Conservation (phyloP, 2,888 invertebrate species). For the Drosophila neonasuta region DNA sequence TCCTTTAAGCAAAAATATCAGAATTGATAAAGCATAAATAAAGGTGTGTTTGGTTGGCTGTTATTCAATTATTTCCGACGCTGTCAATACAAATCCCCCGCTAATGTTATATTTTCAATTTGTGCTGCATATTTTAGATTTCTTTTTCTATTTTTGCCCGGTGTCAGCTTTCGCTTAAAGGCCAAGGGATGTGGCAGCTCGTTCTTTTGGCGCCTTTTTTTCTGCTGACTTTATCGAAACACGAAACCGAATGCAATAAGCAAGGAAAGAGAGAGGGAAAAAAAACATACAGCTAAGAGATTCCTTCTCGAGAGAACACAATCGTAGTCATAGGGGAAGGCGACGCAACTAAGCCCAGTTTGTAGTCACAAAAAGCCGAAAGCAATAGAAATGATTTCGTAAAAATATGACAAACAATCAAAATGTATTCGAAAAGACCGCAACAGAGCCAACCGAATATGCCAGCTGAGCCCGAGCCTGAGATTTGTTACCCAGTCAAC, state of each 20-base stretch:
- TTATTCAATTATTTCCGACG: slow-evolving; percentile 38
- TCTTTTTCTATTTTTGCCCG: not conserved
- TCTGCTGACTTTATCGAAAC: slow-evolving; percentile 8
- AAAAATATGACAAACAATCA: slow-evolving; percentile 78
- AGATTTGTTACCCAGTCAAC: slow-evolving; percentile 65
- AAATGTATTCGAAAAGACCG: slow-evolving; percentile 69
- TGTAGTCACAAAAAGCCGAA: slow-evolving; percentile 15
- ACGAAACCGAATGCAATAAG: slow-evolving; percentile 11
- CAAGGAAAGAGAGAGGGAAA: not conserved
- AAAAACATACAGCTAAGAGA: not conserved
- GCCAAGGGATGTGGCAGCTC: slow-evolving; percentile 1
- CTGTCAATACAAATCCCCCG: slow-evolving; percentile 67
- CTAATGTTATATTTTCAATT: slow-evolving; percentile 74
- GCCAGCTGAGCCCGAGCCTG: slow-evolving; percentile 66
- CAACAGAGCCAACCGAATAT: slow-evolving; percentile 61
- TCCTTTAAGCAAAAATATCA: not conserved
- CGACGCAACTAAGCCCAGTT: slow-evolving; percentile 12
- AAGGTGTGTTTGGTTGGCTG: not conserved
- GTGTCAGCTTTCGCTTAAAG: slow-evolving; percentile 6
- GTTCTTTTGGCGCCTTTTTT: slow-evolving; percentile 4
- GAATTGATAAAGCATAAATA: not conserved
- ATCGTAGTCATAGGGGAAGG: not conserved
- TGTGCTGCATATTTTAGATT: slow-evolving; percentile 38
- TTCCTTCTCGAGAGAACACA: not conserved
- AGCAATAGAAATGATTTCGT: slow-evolving; percentile 59